Percentiles rank a stretch among this genome's conserved stretches.
Evolutionary conservation across 2,113 vertebrate species (phyloP).

Genomic region (Cyanoramphus novaezelandiae): DNA sequence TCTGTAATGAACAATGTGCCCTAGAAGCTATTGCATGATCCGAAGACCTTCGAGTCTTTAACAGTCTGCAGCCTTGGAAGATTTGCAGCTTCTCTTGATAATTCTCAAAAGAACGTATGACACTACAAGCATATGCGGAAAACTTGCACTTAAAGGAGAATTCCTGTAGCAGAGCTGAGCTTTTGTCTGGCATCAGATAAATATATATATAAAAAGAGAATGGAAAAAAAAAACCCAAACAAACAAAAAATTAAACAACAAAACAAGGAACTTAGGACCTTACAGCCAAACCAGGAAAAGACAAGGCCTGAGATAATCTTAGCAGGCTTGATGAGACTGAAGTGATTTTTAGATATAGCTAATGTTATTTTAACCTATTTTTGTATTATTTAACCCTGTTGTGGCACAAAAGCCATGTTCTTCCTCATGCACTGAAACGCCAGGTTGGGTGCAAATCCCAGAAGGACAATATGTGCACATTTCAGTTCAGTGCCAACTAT

Average conservation of each 20-base stretch:
- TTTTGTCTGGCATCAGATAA: neutral
- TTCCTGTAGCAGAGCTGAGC: neutral
- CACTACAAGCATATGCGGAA: neutral
- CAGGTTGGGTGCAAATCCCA: neutral
- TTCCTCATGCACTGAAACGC: neutral
- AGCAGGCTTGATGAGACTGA: neutral
- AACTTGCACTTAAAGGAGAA: neutral
- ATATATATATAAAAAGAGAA: neutral
- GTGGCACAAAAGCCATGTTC: neutral
- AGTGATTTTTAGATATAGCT: neutral
- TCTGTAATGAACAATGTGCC: neutral
- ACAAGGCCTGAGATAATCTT: neutral
- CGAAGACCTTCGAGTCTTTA: neutral
- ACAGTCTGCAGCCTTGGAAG: neutral
- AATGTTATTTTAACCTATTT: neutral
- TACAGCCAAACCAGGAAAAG: neutral
- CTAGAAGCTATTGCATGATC: neutral
- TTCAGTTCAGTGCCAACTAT: neutral
- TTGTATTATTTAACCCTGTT: neutral
- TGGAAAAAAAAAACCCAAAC: accelerated
- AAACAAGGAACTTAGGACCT: neutral
- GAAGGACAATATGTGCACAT: accelerated
- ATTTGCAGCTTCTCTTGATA: neutral
- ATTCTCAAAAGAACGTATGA: neutral
- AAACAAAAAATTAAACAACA: neutral